Evolutionary conservation across 2,888 invertebrate species (phyloP).

Genomic region (Barypeithes pellucidus): DNA sequence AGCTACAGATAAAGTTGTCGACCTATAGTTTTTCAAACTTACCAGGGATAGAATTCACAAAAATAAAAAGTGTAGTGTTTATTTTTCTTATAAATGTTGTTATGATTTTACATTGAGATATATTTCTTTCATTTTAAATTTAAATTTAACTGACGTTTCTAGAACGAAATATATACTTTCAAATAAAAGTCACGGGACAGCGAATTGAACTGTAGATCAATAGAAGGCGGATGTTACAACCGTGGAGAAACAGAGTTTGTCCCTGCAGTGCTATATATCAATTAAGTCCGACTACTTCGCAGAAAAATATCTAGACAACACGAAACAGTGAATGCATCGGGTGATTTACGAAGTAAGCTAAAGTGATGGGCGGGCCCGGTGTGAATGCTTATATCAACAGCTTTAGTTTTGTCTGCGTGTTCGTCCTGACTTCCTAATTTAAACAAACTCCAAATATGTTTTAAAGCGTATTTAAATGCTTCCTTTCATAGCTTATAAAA

Average conservation of each 20-base stretch:
- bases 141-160: slow-evolving; percentile 7
- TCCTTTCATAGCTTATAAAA: too few relatives aligned
- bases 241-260: slow-evolving; percentile 53
- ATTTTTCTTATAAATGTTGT: too few relatives aligned
- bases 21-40: too few relatives aligned
- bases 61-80: too few relatives aligned
- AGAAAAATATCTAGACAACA: slow-evolving; percentile 59
- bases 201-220: slow-evolving; percentile 51
- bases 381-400: slow-evolving; percentile 3
- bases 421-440: neutral
- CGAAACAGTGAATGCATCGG: slow-evolving; percentile 47
- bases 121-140: too few relatives aligned
- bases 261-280: slow-evolving; percentile 66
- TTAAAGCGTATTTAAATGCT: neutral
- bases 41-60: too few relatives aligned
- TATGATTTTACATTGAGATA: too few relatives aligned
- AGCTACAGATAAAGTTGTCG: too few relatives aligned
- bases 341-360: slow-evolving; percentile 50
- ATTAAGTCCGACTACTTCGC: slow-evolving; percentile 61
- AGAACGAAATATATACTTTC: slow-evolving; percentile 44
- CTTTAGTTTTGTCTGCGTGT: slow-evolving; percentile 4
- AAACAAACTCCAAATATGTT: neutral
- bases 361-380: slow-evolving; percentile 47
- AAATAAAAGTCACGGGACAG: slow-evolving; percentile 49
- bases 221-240: slow-evolving; percentile 55